Base-by-base conservation (phyloP, 2,113 vertebrate species). In the Nesoenas mayeri region DNA sequence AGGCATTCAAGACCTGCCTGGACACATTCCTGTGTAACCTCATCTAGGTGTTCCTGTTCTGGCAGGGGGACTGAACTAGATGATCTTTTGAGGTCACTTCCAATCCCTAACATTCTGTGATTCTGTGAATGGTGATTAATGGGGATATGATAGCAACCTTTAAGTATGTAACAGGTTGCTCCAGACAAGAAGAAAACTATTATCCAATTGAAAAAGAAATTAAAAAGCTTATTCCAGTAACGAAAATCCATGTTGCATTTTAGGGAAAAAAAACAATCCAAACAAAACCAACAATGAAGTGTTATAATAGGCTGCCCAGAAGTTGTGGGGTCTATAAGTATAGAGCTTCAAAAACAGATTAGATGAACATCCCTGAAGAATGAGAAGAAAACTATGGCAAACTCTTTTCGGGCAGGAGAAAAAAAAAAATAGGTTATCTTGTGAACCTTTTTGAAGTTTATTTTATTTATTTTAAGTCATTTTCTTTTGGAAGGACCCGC, bases 221-320 rank as follows among this genome's bases (percentile, higher is more conserved):
- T 9, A 26, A 83, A 48, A 1, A 2, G 56, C 70, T 80, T 80
- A 56, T 67, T 91, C 22, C 32, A 71, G 32, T 29, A 74, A 84
- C 28, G 13, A 73, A 83, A 67, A 62, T 12, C 2, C 15, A 25
- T 64, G 4, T 42, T 84, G 3, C 42, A 47, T 78, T 64, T 79
- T 54, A 80, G 22, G 4, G 7, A 1, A 6, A n/a, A 53, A 22
- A 22, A 34, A n/a, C 4, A 0, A 53, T 40, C 10, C 1, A 60
- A 17, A 17, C n/a, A 47, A 74, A 84, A 87, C 5, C 1, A 1
- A 21, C 11, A 54, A 2, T 3, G 2, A 91, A 89, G 6, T 32
- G 4, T 10, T 60, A 29, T 80, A 91, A 71, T 5, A 42, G 26
- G 25, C 32, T 78, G 16, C 5, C 42, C 25, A 79, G 48, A 81